Evolutionary conservation across 2,113 vertebrate species (phyloP), one percentile per base, ranked within the genome.

Genomic region (Otus sunia): DNA sequence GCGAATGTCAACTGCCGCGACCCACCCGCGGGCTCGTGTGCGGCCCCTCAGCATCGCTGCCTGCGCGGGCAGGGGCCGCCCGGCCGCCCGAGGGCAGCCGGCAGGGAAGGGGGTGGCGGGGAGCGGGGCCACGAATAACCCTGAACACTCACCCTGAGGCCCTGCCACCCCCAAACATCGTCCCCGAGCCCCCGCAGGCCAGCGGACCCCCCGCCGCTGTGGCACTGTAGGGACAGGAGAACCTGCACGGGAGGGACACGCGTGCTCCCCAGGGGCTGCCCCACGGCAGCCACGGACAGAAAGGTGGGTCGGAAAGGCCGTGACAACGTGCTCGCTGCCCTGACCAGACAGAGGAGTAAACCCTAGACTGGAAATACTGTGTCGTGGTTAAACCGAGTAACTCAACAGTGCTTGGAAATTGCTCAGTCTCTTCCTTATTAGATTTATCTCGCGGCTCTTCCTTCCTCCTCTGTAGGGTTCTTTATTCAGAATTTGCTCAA

Each of bases 401-500:
- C 62, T 83, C 74, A 50, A 32, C 34, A 83, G 49, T 0, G 3
- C 71, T 25, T 29, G 71, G 66, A 79, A 94, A 88, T 52, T 69
- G 73, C 75, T 45, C 9, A 39, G 63, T 63, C 43, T 88, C 50
- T 43, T 92, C 49, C 30, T 96, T 87, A 94, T 92, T 94, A 89
- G 86, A 89, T 96, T 92, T 95, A 90, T 86, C 73, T 88, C 10
- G 0, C 60, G 84, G 83, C 73, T 81, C 68, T 93, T 89, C 94
- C 88, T 86, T 86, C 86, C 64, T 88, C 60, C 75, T 88, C 87
- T 87, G 60, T 78, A 94, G 86, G 78, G 80, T 27, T 64, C 88
- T 84, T 95, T 84, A 95, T 91, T 84, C 88, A 81, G 80, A 91
- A 88, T 96, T 94, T 94, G 73, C 79, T 94, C 82, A 96, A 96